Evolutionary conservation across 2,113 vertebrate genomes (phyloP).

Genomic region (Hippoglossus stenolepis): DNA sequence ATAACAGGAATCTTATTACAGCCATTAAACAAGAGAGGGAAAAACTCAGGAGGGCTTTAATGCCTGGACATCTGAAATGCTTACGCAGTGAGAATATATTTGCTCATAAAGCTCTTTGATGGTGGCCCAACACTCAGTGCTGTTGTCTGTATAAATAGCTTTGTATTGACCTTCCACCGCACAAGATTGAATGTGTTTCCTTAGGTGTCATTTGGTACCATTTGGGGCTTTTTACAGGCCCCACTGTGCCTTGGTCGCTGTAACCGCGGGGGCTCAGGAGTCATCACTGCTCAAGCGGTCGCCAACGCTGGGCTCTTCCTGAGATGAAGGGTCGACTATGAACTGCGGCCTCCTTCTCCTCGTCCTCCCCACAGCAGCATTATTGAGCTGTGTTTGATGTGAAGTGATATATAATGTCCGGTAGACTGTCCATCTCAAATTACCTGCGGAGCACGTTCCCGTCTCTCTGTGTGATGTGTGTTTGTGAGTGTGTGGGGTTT

Average conservation of each 20-base stretch:
- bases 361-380: constrained; percentile 41
- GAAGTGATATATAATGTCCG: constrained; percentile 74
- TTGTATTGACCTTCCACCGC: constrained; percentile 65
- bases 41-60: constrained; percentile 70
- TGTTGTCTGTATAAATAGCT: constrained; percentile 77
- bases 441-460: constrained; percentile 51
- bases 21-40: constrained; percentile 73
- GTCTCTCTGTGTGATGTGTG: constrained; percentile 44
- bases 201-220: constrained; percentile 71
- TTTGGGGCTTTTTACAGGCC: constrained; percentile 64
- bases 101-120: constrained; percentile 80
- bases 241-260: constrained; percentile 49
- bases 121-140: constrained; percentile 73
- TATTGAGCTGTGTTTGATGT: constrained; percentile 73
- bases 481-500: constrained; percentile 20
- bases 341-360: constrained; percentile 33
- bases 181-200: constrained; percentile 79
- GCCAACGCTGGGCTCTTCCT: constrained; percentile 59
- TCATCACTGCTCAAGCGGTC: constrained; percentile 54
- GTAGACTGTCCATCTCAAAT: constrained; percentile 69
- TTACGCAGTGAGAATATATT: constrained; percentile 75
- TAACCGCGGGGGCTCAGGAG: constrained; percentile 56
- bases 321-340: constrained; percentile 29
- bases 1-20: constrained; percentile 76
- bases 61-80: constrained; percentile 70